These are phyloP conservation scores for Nannoperca obscura DNA, from an alignment of 2,797 vertebrate species.

Conservation along the genomic window DNA sequence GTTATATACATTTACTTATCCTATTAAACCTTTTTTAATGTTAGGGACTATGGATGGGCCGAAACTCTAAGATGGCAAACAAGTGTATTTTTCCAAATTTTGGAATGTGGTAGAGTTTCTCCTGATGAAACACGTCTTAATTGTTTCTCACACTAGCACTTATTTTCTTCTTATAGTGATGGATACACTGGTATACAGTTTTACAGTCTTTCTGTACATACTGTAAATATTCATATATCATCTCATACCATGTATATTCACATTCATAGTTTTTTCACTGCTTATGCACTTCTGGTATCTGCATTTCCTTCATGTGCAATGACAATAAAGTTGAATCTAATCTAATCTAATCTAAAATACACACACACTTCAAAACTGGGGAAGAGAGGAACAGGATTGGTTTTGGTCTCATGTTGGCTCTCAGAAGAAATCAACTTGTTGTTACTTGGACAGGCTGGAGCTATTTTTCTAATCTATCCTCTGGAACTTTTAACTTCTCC, in stretches of 20 bases:
- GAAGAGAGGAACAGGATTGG: not conserved
- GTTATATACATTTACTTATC: not conserved
- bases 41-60: not conserved
- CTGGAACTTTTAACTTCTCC: not conserved
- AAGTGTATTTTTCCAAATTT: not conserved
- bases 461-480: constrained; percentile 5
- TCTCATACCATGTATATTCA: too few species aligned
- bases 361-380: constrained; percentile 1
- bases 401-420: constrained; percentile 14
- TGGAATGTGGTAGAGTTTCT: constrained; percentile 14
- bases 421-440: constrained; percentile 14
- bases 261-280: too few species aligned
- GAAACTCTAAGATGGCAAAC: constrained; percentile 12
- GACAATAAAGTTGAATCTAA: too few species aligned
- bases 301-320: too few species aligned
- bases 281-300: too few species aligned
- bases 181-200: not conserved
- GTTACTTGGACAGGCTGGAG: not conserved
- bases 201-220: too few species aligned
- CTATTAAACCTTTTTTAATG: not conserved
- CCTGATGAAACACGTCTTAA: not conserved
- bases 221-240: too few species aligned
- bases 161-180: not conserved
- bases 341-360: too few species aligned
- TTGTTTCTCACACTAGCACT: constrained; percentile 9